A percentile compares a stretch with the other conserved stretches of the same genome.
Evolutionary conservation across 2,113 vertebrate genomes (phyloP).

Genomic region (Telmatochromis sp.): DNA sequence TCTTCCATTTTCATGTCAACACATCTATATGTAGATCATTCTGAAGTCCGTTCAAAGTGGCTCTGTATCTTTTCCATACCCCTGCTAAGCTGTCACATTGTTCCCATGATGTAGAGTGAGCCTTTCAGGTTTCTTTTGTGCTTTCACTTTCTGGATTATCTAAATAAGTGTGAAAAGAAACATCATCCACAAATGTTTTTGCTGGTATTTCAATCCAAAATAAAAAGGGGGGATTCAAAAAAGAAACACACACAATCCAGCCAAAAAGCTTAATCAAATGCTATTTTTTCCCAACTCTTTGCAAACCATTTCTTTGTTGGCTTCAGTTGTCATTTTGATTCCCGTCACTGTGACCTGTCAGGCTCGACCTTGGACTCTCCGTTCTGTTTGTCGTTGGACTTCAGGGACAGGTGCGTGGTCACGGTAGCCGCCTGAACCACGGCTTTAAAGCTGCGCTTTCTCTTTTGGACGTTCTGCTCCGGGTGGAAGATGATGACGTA

Average conservation of each 20-base stretch:
- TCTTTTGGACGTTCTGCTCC: conserved; percentile 87
- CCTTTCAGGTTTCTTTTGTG: not conserved
- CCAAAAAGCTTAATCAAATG: not conserved
- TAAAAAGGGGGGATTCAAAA: not conserved
- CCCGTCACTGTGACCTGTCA: conserved; percentile 62
- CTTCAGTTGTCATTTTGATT: not conserved
- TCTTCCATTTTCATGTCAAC: not conserved
- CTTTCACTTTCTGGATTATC: not conserved
- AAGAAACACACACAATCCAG: not conserved
- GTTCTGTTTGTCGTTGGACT: conserved; percentile 72
- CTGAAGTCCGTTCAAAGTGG: not conserved
- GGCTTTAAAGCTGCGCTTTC: conserved; percentile 81
- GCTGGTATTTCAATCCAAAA: conserved; percentile 5
- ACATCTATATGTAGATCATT: not conserved
- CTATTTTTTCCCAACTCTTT: not conserved
- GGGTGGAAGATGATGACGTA: conserved; percentile 86
- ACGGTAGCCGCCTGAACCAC: conserved; percentile 67
- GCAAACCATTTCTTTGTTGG: not conserved
- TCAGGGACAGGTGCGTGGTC: conserved; percentile 71
- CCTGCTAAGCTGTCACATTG: not conserved
- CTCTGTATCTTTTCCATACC: not conserved
- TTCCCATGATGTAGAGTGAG: not conserved
- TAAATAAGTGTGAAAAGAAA: not conserved
- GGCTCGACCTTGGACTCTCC: conserved; percentile 71
- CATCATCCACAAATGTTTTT: not conserved